A percentile compares a stretch with the other conserved stretches of the same genome.
Conservation (phyloP, 2,113 vertebrate species). For the Eira barbara region DNA sequence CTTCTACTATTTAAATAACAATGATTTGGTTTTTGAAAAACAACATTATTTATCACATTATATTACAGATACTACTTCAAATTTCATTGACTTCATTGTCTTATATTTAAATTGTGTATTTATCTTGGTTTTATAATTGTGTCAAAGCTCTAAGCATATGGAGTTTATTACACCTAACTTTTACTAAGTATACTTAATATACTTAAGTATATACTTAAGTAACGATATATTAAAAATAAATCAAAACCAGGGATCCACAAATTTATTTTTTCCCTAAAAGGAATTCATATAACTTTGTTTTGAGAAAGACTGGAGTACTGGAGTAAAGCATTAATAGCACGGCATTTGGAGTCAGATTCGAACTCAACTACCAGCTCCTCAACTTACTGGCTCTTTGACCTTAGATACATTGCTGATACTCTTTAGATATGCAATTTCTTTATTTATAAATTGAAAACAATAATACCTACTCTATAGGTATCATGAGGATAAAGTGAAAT, state of each 20-base stretch:
- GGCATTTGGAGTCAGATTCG: neutral
- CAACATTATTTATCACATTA: neutral
- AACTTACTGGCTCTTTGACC: neutral
- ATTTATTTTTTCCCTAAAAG: neutral
- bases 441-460: neutral
- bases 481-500: neutral
- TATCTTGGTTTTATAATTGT: neutral
- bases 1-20: neutral
- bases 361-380: neutral
- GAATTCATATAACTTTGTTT: neutral
- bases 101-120: neutral
- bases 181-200: neutral
- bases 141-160: neutral
- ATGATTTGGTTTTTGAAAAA: constrained; percentile 8
- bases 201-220: neutral
- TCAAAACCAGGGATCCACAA: neutral
- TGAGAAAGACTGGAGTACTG: neutral
- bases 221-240: neutral
- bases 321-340: neutral
- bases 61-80: neutral
- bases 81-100: neutral
- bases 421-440: neutral
- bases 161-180: neutral
- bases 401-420: neutral
- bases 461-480: neutral